A percentile compares a stretch with the other conserved stretches of the same genome.
Evolutionary conservation across 30 jellyfish, hydroid and myxozoan genomes (phyloP).

Genomic region (Cassiopea andromeda): DNA sequence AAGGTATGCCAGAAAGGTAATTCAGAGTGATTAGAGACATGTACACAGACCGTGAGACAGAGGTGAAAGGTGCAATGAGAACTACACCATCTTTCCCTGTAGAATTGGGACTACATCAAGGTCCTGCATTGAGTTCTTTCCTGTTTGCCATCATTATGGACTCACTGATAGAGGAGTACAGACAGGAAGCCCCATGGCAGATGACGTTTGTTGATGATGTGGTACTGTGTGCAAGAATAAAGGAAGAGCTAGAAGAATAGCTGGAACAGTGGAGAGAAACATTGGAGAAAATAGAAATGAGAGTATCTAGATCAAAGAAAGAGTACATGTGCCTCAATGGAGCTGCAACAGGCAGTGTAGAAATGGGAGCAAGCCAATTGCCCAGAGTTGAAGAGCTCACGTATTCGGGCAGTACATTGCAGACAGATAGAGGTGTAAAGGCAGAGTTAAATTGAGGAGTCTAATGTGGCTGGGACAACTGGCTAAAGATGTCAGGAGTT

Average conservation of each 20-base stretch:
- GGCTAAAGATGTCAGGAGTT: not conserved
- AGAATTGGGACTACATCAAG: not conserved
- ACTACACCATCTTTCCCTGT: not conserved
- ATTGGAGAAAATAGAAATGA: conserved; percentile 2
- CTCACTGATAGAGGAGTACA: not conserved
- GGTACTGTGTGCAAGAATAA: not conserved
- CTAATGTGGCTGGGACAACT: too few relatives aligned
- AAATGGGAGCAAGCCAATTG: not conserved
- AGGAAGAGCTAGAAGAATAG: not conserved
- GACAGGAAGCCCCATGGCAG: conserved; percentile 8
- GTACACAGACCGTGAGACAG: not conserved
- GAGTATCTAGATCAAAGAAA: conserved; percentile 11
- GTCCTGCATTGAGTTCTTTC: not conserved
- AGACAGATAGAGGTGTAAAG: not conserved
- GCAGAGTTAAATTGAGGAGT: not conserved
- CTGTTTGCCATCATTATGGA: conserved; percentile 7
- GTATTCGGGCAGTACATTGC: not conserved
- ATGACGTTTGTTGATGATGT: conserved; percentile 11
- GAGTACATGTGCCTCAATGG: not conserved
- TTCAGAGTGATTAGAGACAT: not conserved
- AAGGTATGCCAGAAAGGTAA: not conserved
- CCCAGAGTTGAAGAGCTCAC: not conserved
- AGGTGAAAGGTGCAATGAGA: not conserved
- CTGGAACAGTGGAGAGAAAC: conserved; percentile 13
- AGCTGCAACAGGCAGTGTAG: not conserved